Percentiles rank a stretch among this genome's conserved stretches.
Evolutionary conservation across 2,113 vertebrate genomes (phyloP).

Genomic region (Ciconia stormi): DNA sequence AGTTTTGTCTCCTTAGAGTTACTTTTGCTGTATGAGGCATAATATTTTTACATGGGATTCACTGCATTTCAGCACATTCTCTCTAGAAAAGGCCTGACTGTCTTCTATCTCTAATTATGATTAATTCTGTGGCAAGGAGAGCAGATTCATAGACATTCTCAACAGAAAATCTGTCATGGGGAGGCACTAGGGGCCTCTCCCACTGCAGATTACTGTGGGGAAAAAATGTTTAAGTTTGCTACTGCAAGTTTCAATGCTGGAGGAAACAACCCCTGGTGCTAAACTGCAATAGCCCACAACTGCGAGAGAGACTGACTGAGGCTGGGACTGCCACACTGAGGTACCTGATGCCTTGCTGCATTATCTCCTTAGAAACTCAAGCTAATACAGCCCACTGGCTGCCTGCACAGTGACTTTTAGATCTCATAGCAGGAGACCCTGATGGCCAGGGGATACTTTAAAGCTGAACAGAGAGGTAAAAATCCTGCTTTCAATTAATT

Average conservation of each 20-base stretch:
- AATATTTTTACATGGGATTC: not conserved
- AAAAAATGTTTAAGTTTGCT: not conserved
- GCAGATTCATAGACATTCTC: not conserved
- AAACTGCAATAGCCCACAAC: not conserved
- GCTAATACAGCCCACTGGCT: not conserved
- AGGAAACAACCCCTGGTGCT: not conserved
- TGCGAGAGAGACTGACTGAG: not conserved
- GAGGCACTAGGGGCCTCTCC: not conserved
- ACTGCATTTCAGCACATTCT: not conserved
- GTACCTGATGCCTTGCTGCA: not conserved
- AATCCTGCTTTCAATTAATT: constrained; percentile 47
- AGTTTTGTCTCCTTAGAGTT: not conserved
- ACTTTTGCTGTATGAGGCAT: not conserved
- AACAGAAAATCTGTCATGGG: not conserved
- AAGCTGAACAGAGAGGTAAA: constrained; percentile 35
- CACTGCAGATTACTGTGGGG: not conserved
- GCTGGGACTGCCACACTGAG: not conserved
- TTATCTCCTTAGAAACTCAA: not conserved
- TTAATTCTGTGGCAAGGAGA: not conserved
- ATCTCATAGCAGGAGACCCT: not conserved
- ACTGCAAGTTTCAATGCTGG: not conserved
- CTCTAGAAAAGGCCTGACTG: not conserved
- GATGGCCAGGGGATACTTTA: not conserved
- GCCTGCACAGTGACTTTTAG: not conserved
- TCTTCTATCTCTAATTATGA: not conserved